Evolutionary conservation across 2,888 invertebrate genomes (phyloP).

Genomic region (Candidula unifasciata): DNA sequence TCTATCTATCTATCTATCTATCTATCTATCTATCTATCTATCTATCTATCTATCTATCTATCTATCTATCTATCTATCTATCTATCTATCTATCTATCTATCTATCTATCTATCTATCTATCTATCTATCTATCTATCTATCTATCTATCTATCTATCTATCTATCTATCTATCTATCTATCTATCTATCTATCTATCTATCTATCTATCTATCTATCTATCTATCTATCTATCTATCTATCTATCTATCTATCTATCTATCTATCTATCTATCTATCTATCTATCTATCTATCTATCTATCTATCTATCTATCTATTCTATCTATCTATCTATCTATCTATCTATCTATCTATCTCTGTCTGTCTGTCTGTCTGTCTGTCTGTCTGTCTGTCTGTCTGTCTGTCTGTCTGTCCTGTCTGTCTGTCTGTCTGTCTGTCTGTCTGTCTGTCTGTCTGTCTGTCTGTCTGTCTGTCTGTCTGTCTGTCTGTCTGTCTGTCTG

Average conservation of each 20-base stretch:
- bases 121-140: slow-evolving; percentile 4
- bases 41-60: slow-evolving; percentile 8
- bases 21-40: slow-evolving; percentile 8
- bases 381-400: not conserved
- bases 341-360: not conserved
- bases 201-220: not conserved
- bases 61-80: slow-evolving; percentile 8
- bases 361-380: slow-evolving; percentile 8
- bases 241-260: not conserved
- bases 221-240: not conserved
- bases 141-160: slow-evolving; percentile 13
- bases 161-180: slow-evolving; percentile 13
- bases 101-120: slow-evolving; percentile 16
- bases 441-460: slow-evolving; percentile 32
- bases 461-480: slow-evolving; percentile 33
- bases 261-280: not conserved
- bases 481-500: slow-evolving; percentile 40
- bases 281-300: slow-evolving; percentile 3
- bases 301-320: not conserved
- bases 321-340: not conserved
- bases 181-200: not conserved
- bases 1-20: slow-evolving; percentile 8
- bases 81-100: slow-evolving; percentile 7
- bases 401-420: not conserved
- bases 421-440: slow-evolving; percentile 10